These are phyloP conservation scores for Condylura cristata DNA, from an alignment of 2,113 vertebrate genomes.

Conservation along the genomic window DNA sequence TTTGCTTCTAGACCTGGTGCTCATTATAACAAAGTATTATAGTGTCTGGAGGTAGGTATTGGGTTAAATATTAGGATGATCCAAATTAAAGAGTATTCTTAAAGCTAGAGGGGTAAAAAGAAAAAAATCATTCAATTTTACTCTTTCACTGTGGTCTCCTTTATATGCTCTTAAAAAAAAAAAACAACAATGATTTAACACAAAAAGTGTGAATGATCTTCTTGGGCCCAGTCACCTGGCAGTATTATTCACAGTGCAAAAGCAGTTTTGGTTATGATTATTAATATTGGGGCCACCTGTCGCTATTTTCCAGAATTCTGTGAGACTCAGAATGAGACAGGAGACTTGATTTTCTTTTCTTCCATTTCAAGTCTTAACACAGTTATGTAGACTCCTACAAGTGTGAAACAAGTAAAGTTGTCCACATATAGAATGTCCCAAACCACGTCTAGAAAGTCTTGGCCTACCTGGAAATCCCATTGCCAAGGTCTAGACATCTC, in stretches of 20 bases:
- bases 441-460: not conserved
- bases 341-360: not conserved
- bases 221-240: not conserved
- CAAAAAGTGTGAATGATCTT: not conserved
- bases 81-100: not conserved
- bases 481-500: not conserved
- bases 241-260: not conserved
- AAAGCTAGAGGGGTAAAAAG: not conserved
- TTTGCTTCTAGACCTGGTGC: not conserved
- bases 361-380: not conserved
- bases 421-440: too few species aligned
- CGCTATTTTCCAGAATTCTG: not conserved
- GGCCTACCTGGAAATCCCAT: not conserved
- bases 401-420: not conserved
- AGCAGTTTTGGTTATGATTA: not conserved
- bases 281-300: not conserved
- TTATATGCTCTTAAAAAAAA: not conserved
- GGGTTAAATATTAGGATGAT: not conserved
- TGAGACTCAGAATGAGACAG: rapidly evolving
- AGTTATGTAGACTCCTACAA: not conserved
- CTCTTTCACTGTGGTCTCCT: not conserved
- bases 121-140: not conserved
- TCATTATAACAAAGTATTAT: not conserved
- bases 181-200: not conserved
- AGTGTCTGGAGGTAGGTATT: not conserved